Conservation (phyloP, 2,797 vertebrate genomes). For the Agapornis canus region DNA sequence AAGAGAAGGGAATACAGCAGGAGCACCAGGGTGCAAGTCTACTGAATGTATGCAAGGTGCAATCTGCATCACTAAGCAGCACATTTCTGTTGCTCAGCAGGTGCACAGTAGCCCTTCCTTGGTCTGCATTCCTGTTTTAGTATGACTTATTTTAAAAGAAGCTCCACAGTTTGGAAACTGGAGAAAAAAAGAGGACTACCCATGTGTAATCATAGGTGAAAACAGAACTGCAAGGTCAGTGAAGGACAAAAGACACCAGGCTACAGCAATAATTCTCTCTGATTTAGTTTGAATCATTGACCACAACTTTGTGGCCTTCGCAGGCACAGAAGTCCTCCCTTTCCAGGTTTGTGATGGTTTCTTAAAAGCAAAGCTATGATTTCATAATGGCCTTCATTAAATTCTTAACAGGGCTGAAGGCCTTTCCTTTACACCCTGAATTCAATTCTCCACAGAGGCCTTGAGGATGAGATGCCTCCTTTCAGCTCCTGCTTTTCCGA, state of each 20-base stretch:
- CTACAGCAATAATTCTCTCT: background rate
- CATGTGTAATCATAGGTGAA: background rate
- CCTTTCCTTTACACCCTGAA: background rate
- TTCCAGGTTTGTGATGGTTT: background rate
- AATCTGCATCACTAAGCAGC: background rate
- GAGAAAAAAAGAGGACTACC: background rate
- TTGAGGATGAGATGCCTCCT: background rate
- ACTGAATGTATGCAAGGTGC: background rate
- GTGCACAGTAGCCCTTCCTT: background rate
- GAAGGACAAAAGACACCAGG: background rate
- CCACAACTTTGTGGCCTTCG: background rate
- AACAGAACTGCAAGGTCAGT: background rate
- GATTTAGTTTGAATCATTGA: background rate
- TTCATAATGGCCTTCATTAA: background rate
- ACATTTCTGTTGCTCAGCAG: background rate
- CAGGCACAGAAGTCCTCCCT: background rate
- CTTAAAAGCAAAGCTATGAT: background rate
- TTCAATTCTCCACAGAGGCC: background rate
- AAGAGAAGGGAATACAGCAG: background rate
- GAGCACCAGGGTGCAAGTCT: background rate
- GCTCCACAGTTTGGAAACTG: background rate
- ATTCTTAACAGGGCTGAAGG: background rate
- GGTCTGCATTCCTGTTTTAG: background rate
- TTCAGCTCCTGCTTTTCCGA: background rate
- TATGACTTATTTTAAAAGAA: background rate